These are phyloP conservation scores for Bubo scandiacus DNA, from an alignment of 2,113 vertebrate genomes.

Conservation along the genomic window DNA sequence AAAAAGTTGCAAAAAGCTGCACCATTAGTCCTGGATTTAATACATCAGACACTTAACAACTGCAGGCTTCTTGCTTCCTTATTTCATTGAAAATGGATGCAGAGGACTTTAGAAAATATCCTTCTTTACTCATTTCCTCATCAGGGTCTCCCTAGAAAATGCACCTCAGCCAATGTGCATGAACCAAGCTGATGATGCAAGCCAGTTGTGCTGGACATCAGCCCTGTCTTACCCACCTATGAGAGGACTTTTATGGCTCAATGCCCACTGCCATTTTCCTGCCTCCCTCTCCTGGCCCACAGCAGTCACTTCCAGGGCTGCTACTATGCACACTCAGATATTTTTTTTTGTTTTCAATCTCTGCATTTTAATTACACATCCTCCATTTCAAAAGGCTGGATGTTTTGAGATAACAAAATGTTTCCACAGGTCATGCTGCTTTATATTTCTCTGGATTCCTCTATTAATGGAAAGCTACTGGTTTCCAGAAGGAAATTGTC, in stretches of 20 bases:
- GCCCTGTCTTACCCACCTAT: not conserved
- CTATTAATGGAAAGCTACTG: not conserved
- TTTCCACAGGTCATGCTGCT: not conserved
- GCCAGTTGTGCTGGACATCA: not conserved
- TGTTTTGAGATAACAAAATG: constrained; percentile 5
- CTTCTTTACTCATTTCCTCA: not conserved
- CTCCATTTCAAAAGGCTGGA: not conserved
- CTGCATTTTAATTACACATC: not conserved
- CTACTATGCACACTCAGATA: not conserved
- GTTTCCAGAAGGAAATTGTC: constrained; percentile 40
- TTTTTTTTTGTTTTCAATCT: not conserved
- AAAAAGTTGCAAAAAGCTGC: not conserved
- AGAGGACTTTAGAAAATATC: not conserved
- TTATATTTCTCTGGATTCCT: constrained; percentile 13
- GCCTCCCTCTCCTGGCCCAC: not conserved
- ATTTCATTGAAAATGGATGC: not conserved
- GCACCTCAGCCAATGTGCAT: fast-evolving
- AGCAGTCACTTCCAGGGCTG: not conserved
- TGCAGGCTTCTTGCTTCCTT: not conserved
- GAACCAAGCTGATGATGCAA: not conserved
- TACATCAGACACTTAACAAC: not conserved
- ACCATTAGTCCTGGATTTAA: not conserved
- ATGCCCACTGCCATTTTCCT: not conserved
- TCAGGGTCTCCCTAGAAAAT: not conserved
- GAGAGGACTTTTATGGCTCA: not conserved